These are phyloP conservation scores for Tigriopus japonicus DNA, from an alignment of 1,140 invertebrate genomes.

Conservation along the genomic window DNA sequence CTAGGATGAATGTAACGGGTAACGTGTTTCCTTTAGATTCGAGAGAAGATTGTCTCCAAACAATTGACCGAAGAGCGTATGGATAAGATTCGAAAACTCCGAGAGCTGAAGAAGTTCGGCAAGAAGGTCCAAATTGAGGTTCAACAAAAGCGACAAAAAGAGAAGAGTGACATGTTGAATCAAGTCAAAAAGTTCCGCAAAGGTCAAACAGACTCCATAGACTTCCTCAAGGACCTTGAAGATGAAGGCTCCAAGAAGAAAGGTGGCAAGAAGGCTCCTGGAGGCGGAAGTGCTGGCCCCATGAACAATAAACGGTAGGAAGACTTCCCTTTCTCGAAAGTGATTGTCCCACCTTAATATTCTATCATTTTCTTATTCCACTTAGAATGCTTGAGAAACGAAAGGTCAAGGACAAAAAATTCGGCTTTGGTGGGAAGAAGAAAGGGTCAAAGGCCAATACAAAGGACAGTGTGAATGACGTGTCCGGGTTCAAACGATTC, in stretches of 20 bases:
- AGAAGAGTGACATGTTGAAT: constrained; percentile 25
- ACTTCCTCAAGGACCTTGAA: constrained; percentile 51
- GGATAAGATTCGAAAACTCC: constrained; percentile 69
- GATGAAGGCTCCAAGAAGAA: constrained; percentile 32
- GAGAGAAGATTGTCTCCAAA: constrained; percentile 60
- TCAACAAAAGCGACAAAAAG: constrained; percentile 45
- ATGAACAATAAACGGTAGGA: too few relatives aligned
- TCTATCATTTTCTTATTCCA: neutral
- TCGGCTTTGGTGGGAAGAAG: constrained; percentile 90
- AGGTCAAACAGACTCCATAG: constrained; percentile 51
- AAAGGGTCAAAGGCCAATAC: constrained; percentile 72
- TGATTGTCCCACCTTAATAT: too few relatives aligned
- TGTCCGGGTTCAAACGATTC: constrained; percentile 1
- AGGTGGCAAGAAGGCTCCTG: constrained; percentile 19
- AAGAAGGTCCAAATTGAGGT: constrained; percentile 73
- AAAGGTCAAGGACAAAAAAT: constrained; percentile 61
- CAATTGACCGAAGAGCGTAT: constrained; percentile 58
- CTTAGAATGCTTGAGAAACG: constrained; percentile 20
- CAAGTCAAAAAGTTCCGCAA: constrained; percentile 67
- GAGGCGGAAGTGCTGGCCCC: neutral
- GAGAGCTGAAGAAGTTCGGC: constrained; percentile 76
- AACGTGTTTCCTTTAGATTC: constrained; percentile 32
- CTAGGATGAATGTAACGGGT: neutral
- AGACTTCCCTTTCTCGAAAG: too few relatives aligned
- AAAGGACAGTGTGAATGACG: constrained; percentile 36